Base-by-base conservation (phyloP, 2,113 vertebrate genomes). In the Ictalurus punctatus region DNA sequence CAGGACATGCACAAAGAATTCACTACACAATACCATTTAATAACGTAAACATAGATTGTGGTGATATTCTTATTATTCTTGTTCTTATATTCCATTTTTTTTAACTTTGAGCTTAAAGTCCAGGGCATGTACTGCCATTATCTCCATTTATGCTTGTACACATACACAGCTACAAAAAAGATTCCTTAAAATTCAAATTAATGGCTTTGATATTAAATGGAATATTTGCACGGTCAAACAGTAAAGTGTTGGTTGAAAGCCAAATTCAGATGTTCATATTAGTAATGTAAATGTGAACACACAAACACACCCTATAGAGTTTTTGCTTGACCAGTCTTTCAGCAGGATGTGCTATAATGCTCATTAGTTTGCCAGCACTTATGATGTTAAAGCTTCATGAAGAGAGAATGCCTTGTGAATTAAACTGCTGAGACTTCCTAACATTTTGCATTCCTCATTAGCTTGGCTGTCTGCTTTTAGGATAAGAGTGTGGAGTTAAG, bases 351-450 rank as follows among this genome's bases (percentile, higher is more conserved):
- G 86, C 48, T 67, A 34, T 71, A 82, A 44, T 27, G 6, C 65
- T 83, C 25, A n/a, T 61, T 37, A 88, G 13, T 4, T 5, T 74
- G 30, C 48, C 86, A 44, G 79, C 67, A 23, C 67, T 87, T 79
- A 54, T 44, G 63, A n/a, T 21, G 74, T 63, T 25, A 56, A n/a
- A 34, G 30, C 10, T 25, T 87, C 23, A 37, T 21, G 30, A 67
- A 37, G 58, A 48, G 63, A 84, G 81, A 81, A 85, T 58, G 81
- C 84, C 73, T 63, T 83, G 8, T 89, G 56, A 84, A 54, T 56
- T 44, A 74, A 34, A 80, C 2, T 88, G 44, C 67, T 61, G 27
- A 73, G 37, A 90, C 16, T 12, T 30, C 61, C 8, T 80, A 73
- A 81, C 23, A 25, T 84, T 83, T 52, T 85, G 87, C 56, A n/a